Evolutionary conservation across 2,888 invertebrate genomes (phyloP).

Genomic region (Entomobrya multifasciata): DNA sequence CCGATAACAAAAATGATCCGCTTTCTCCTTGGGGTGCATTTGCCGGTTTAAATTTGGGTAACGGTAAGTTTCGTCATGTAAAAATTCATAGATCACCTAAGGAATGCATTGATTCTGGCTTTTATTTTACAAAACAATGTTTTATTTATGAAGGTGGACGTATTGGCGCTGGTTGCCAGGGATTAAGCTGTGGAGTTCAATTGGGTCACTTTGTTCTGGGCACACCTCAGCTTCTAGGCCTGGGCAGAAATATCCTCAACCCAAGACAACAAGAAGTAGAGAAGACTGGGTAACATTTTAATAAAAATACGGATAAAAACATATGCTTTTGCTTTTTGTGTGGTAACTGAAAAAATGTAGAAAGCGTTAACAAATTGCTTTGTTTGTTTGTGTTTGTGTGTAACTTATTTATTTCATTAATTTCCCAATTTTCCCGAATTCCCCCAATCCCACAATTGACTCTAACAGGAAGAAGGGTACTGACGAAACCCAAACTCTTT

Average conservation of each 20-base stretch:
- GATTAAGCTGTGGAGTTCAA: conserved; percentile 76
- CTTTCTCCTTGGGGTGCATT: conserved; percentile 78
- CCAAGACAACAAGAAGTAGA: neutral
- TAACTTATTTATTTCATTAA: conserved; percentile 4
- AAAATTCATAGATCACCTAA: no score
- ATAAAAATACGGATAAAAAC: no score
- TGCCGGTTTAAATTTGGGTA: conserved; percentile 77
- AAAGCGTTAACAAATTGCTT: conserved; percentile 5
- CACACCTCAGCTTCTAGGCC: conserved; percentile 69
- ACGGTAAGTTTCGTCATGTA: no score
- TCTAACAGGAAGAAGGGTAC: neutral
- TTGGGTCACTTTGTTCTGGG: conserved; percentile 70
- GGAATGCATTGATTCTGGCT: no score
- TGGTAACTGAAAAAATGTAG: neutral
- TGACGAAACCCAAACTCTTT: conserved; percentile 8
- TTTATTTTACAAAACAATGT: neutral
- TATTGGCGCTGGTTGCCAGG: conserved; percentile 77
- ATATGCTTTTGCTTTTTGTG: no score
- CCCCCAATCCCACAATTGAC: neutral
- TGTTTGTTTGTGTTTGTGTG: neutral
- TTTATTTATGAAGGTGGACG: conserved; percentile 62
- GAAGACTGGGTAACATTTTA: no score
- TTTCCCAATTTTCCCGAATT: neutral
- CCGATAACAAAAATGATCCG: conserved; percentile 71
- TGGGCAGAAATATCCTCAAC: conserved; percentile 60